These are phyloP conservation scores for Helarctos malayanus DNA, from an alignment of 2,797 vertebrate genomes.

Conservation along the genomic window DNA sequence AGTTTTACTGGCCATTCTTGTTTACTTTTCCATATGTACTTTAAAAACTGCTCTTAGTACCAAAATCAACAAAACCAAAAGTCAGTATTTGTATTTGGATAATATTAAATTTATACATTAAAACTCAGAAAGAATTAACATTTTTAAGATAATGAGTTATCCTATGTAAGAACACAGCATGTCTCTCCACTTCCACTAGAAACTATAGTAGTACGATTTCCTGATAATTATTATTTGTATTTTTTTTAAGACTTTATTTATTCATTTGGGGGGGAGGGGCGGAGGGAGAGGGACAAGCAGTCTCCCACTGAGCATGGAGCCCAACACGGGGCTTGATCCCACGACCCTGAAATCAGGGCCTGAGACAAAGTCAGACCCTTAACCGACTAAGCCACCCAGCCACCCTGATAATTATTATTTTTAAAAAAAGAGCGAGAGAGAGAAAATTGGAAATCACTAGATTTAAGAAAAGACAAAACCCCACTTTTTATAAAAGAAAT, in stretches of 20 bases:
- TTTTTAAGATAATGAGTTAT: background rate
- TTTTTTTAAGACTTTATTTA: background rate
- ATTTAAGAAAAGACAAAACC: slow-evolving; percentile 42
- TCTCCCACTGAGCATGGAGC: no score
- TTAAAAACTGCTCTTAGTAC: background rate
- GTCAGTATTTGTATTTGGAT: background rate
- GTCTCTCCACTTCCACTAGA: background rate
- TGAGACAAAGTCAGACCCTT: no score
- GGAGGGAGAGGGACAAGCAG: no score
- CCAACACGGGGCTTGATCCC: no score
- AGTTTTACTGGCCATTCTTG: background rate
- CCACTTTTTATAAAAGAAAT: background rate
- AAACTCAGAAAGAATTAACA: background rate
- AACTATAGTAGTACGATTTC: background rate
- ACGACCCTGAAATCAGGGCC: no score
- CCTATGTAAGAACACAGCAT: background rate
- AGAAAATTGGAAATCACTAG: background rate
- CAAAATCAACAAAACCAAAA: slow-evolving; percentile 21
- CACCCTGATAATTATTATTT: no score
- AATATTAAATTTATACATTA: background rate
- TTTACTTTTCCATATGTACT: background rate
- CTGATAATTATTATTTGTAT: background rate
- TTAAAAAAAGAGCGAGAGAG: background rate
- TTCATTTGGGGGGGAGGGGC: no score
- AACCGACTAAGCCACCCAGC: no score